These are phyloP conservation scores for Sussaba pulchella DNA, from an alignment of 2,888 invertebrate genomes.

Conservation along the genomic window DNA sequence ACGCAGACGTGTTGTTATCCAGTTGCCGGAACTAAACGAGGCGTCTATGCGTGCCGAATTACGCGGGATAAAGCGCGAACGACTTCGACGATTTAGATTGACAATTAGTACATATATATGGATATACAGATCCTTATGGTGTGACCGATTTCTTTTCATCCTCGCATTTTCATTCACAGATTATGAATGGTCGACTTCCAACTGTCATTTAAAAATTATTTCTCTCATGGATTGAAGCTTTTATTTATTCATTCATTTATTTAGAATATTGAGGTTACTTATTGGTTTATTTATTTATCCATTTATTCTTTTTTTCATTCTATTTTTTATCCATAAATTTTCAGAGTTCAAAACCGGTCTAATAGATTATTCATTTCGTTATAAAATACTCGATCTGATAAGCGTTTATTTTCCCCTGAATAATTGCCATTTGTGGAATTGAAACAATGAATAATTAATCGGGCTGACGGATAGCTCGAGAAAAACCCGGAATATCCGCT, in stretches of 20 bases:
- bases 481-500: neutral
- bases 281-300: too few species aligned
- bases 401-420: neutral
- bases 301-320: too few species aligned
- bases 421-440: neutral
- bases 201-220: neutral
- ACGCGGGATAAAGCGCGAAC: slow-evolving; percentile 58
- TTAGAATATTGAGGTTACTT: too few species aligned
- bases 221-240: too few species aligned
- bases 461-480: too few species aligned
- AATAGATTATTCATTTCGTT: too few species aligned
- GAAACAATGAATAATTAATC: neutral
- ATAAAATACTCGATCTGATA: too few species aligned
- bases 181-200: neutral
- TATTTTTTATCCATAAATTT: too few species aligned
- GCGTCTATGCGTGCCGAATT: slow-evolving; percentile 44
- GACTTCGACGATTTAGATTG: slow-evolving; percentile 52
- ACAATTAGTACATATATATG: slow-evolving; percentile 18
- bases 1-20: slow-evolving; percentile 24
- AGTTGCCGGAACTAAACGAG: slow-evolving; percentile 60
- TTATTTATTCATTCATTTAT: too few species aligned
- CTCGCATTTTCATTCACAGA: neutral
- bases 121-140: slow-evolving; percentile 20
- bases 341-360: too few species aligned
- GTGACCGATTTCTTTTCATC: slow-evolving; percentile 50